These are phyloP conservation scores for Cheumatopsyche charites DNA, from an alignment of 1,140 invertebrate species.

Conservation along the genomic window DNA sequence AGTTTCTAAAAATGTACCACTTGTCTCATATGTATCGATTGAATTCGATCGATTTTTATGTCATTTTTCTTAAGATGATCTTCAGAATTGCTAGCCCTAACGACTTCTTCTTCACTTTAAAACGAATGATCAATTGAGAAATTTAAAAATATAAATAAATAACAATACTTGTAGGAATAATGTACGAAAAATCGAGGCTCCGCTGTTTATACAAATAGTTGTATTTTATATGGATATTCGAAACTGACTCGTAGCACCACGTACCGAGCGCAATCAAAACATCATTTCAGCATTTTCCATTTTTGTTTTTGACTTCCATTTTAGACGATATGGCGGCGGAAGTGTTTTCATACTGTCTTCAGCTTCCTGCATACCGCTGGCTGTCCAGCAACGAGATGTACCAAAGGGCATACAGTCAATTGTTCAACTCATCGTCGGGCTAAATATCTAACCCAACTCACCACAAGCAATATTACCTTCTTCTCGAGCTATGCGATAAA, in stretches of 20 bases:
- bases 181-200: no score
- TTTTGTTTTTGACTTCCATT: conserved; percentile 4
- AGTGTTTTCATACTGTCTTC: conserved; percentile 26
- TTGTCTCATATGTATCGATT: no score
- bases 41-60: no score
- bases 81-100: no score
- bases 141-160: no score
- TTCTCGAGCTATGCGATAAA: conserved; percentile 22
- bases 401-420: conserved; percentile 38
- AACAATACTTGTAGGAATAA: no score
- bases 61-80: no score
- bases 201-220: not conserved
- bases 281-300: not conserved
- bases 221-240: not conserved
- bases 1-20: no score
- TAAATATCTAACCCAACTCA: not conserved
- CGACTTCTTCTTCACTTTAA: no score
- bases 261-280: not conserved
- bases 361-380: conserved; percentile 32
- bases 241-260: not conserved
- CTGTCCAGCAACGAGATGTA: conserved; percentile 38
- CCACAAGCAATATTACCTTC: not conserved
- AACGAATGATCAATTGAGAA: no score
- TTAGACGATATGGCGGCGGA: conserved; percentile 31
- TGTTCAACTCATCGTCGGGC: conserved; percentile 25